Percentiles rank a stretch among this genome's conserved stretches.
Conservation (phyloP, 2,797 vertebrate genomes). For the Darevskia mixta region DNA sequence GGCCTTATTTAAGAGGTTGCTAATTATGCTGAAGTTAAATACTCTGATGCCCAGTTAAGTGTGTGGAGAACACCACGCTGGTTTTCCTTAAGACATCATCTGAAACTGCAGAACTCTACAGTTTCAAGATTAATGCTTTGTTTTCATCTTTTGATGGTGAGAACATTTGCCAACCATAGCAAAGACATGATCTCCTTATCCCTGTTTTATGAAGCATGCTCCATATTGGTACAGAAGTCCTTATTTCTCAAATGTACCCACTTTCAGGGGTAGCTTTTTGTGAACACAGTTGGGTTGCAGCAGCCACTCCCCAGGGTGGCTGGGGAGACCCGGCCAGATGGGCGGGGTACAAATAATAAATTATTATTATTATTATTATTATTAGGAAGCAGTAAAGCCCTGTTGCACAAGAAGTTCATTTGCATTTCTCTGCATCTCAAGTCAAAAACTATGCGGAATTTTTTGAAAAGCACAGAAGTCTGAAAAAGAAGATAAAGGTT, state of each 20-base stretch:
- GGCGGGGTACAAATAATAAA: too few species aligned
- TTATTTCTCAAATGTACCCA: neutral
- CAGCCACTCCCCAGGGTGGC: too few species aligned
- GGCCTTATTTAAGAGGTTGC: conserved; percentile 55
- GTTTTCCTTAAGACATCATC: conserved; percentile 57
- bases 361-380: too few species aligned
- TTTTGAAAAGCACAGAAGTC: too few species aligned
- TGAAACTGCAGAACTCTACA: neutral
- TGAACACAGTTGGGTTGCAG: neutral
- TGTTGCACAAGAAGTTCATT: neutral
- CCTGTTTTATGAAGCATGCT: conserved; percentile 41
- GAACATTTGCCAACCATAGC: conserved; percentile 40
- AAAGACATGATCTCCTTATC: conserved; percentile 49
- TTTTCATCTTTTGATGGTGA: conserved; percentile 38
- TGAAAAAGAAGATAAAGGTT: too few species aligned
- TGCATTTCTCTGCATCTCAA: neutral
- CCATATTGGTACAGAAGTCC: conserved; percentile 54
- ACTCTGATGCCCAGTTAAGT: conserved; percentile 57
- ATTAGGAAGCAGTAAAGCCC: neutral
- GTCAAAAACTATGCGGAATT: too few species aligned
- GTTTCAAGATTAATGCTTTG: conserved; percentile 47
- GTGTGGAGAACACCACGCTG: conserved; percentile 52
- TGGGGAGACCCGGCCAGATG: too few species aligned
- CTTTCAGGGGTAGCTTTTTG: neutral
- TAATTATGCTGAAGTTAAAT: conserved; percentile 57